phyloP scores from a whole-genome alignment of 64 coral and sea anemone genomes.

The Pocillopora damicornis region DNA sequence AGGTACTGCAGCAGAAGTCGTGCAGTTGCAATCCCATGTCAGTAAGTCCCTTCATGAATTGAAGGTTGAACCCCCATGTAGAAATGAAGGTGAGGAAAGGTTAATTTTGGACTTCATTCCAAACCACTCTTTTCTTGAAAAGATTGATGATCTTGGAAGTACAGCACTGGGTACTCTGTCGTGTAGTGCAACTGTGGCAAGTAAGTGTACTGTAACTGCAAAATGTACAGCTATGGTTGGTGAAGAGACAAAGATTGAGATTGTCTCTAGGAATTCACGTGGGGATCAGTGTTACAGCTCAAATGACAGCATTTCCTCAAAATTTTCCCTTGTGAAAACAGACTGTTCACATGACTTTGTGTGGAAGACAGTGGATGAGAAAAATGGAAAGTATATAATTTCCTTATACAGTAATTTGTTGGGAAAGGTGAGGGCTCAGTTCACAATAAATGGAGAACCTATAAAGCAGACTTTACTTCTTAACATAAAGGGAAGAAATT shows the following conservation, averaged over 20 bases:
- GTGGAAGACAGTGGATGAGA: background rate
- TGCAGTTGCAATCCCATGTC: no score
- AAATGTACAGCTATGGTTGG: background rate
- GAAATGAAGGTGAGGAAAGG: background rate
- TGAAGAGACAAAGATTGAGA: background rate
- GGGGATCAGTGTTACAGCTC: constrained; percentile 11
- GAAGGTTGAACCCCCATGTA: background rate
- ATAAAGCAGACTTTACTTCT: background rate
- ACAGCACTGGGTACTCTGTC: background rate
- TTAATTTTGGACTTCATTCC: background rate
- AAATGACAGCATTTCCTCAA: background rate
- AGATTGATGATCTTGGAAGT: background rate
- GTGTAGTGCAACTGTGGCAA: background rate
- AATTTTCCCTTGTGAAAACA: background rate
- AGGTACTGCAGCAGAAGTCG: background rate
- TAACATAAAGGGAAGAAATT: background rate
- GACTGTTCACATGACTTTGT: background rate
- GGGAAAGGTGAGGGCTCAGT: background rate
- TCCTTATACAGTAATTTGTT: background rate
- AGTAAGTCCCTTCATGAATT: background rate
- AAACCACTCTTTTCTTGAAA: background rate
- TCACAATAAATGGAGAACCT: constrained; percentile 1
- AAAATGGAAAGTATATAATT: constrained; percentile 13
- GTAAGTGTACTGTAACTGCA: constrained; percentile 1
- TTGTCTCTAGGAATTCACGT: background rate